Evolutionary conservation across 2,113 vertebrate species (phyloP).

Genomic region (Tragelaphus strepsiceros): DNA sequence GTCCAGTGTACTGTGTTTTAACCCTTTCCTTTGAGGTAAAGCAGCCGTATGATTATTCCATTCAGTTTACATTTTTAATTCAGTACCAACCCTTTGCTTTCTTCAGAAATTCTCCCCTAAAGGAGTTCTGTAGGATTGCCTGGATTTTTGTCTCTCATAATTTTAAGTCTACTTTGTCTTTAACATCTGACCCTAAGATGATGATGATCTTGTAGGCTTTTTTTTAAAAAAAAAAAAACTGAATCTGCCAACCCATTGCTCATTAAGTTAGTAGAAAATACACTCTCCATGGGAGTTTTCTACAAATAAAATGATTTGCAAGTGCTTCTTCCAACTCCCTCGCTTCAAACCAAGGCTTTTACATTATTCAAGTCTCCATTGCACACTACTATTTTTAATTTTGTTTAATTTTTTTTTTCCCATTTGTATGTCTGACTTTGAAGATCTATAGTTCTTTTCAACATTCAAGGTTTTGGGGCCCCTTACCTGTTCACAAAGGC

Average conservation of each 20-base stretch:
- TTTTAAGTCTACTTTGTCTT: not conserved
- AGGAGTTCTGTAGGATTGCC: not conserved
- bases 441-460: conserved; percentile 75
- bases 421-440: conserved; percentile 54
- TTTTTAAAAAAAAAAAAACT: not conserved
- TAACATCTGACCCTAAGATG: not conserved
- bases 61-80: not conserved
- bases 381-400: conserved; percentile 9
- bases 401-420: not conserved
- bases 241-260: not conserved
- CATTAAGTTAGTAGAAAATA: conserved; percentile 29
- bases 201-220: not conserved
- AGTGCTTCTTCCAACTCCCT: not conserved
- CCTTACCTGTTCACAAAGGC: conserved; percentile 45
- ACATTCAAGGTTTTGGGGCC: conserved; percentile 55
- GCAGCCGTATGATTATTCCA: not conserved
- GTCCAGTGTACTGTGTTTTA: accelerated
- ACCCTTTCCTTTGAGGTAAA: not conserved
- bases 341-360: conserved; percentile 34
- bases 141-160: not conserved
- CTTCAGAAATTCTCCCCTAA: not conserved
- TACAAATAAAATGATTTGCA: conserved; percentile 14
- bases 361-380: conserved; percentile 63
- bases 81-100: not conserved
- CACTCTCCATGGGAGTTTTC: not conserved